Conservation (phyloP, 2,888 invertebrate species). For the Heliconius hortense region DNA sequence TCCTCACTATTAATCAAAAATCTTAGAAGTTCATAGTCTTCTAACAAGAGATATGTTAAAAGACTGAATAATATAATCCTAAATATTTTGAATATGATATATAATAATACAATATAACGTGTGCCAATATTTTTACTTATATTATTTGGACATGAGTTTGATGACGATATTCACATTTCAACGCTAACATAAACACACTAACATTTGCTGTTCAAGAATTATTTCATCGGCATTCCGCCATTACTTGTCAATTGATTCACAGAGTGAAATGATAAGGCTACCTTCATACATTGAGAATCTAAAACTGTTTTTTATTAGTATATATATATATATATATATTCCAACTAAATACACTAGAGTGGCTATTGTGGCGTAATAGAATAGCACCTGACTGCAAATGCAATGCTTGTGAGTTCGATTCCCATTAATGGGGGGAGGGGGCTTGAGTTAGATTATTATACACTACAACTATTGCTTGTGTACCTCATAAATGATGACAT, state of each 20-base stretch:
- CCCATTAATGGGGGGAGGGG: neutral
- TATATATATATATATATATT: no score
- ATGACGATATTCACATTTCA: neutral
- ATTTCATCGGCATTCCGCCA: conserved; percentile 5
- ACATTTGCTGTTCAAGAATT: conserved; percentile 13
- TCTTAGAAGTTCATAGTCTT: no score
- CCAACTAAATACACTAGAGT: neutral
- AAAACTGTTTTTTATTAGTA: neutral
- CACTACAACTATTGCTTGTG: no score
- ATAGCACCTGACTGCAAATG: neutral
- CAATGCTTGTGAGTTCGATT: neutral
- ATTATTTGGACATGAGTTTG: neutral
- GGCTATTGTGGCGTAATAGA: no score
- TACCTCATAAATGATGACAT: no score
- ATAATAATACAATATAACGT: neutral
- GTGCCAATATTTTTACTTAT: neutral
- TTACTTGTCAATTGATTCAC: conserved; percentile 17
- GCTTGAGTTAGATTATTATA: no score
- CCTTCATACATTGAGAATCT: neutral
- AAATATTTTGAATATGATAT: no score
- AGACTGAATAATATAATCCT: no score
- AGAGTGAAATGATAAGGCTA: conserved; percentile 2
- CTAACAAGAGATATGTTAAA: no score
- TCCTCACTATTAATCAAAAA: no score
- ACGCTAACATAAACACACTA: neutral